Evolutionary conservation across 2,888 invertebrate species (phyloP).

Genomic region (Tortrix viridana): DNA sequence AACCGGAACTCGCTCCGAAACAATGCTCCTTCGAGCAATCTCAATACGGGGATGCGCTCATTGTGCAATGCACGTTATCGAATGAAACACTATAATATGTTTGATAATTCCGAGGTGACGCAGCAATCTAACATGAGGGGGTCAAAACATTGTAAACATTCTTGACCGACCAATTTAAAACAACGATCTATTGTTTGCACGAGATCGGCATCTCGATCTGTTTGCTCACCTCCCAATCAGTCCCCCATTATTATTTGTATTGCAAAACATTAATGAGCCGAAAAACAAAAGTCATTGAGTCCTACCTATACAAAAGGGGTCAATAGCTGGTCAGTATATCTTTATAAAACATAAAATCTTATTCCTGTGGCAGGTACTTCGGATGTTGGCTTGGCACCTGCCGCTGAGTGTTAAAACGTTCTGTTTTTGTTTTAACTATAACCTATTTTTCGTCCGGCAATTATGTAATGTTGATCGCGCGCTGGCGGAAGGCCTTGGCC

Average conservation of each 20-base stretch:
- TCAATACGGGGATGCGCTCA: conserved; percentile 41
- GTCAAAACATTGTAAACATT: conserved; percentile 44
- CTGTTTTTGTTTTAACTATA: conserved; percentile 22
- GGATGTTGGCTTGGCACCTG: not conserved
- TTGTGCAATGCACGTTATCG: conserved; percentile 7
- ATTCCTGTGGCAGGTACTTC: conserved; percentile 3
- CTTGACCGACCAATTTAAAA: conserved; percentile 45
- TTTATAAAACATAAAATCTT: not conserved
- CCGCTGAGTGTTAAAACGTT: not conserved
- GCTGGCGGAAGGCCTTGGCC: conserved; percentile 77
- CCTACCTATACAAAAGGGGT: not conserved
- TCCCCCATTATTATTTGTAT: conserved; percentile 34
- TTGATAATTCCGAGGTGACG: conserved; percentile 32
- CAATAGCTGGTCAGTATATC: too few relatives aligned
- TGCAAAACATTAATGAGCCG: conserved; percentile 28
- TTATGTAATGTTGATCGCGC: conserved; percentile 72
- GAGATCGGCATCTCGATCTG: conserved; percentile 34
- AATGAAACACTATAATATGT: conserved; percentile 31
- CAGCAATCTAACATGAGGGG: conserved; percentile 26
- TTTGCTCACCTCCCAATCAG: conserved; percentile 31
- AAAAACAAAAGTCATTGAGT: conserved; percentile 9
- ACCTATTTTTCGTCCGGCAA: conserved; percentile 56
- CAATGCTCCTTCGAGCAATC: conserved; percentile 54
- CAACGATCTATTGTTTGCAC: conserved; percentile 54
- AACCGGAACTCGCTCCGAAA: conserved; percentile 69